phyloP scores from a whole-genome alignment of 1,140 invertebrate genomes.

The Oedothorax gibbosus region DNA sequence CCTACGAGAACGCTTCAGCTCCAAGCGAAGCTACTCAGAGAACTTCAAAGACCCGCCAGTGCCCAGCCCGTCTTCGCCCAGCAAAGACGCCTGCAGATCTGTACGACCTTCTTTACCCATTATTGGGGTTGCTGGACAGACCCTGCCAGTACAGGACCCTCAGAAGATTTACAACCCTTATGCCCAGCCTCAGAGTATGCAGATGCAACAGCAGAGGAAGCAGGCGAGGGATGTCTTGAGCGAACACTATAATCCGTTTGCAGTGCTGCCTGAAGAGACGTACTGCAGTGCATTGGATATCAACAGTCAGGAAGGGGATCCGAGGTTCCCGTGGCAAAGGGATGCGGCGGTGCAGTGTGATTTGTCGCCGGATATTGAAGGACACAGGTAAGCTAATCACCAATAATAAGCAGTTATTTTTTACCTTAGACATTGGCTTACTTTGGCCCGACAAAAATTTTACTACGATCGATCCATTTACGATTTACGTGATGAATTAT shows the following conservation, averaged over 20 bases:
- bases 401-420: not conserved
- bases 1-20: conserved; percentile 64
- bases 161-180: conserved; percentile 42
- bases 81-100: conserved; percentile 8
- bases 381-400: conserved; percentile 21
- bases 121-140: not conserved
- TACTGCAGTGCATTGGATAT: conserved; percentile 66
- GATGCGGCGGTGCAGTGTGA: conserved; percentile 68
- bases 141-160: conserved; percentile 11
- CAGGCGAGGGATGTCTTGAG: conserved; percentile 16
- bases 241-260: conserved; percentile 59
- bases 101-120: conserved; percentile 33
- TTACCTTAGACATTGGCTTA: no score
- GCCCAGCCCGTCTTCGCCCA: not conserved
- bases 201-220: conserved; percentile 26
- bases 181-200: conserved; percentile 24
- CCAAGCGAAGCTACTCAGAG: conserved; percentile 65
- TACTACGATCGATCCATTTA: no score
- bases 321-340: conserved; percentile 68
- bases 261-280: conserved; percentile 62
- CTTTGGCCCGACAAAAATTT: no score
- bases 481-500: no score
- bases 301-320: conserved; percentile 66
- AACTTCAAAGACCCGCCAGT: conserved; percentile 63
- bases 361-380: conserved; percentile 60